Conservation (phyloP, 2,888 invertebrate genomes). For the Philonicus albiceps region DNA sequence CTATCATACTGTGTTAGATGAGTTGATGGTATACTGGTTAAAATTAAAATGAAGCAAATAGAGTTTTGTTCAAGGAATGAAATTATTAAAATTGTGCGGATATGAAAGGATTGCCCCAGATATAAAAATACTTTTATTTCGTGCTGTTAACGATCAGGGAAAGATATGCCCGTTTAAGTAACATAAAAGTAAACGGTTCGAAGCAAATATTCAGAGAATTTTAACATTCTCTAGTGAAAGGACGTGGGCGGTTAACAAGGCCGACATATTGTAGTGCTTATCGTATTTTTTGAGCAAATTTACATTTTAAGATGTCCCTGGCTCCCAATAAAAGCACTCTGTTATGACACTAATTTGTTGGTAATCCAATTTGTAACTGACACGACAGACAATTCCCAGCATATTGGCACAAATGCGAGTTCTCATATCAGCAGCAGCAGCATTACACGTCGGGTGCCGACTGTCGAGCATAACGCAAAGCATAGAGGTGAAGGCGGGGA, state of each 20-base stretch:
- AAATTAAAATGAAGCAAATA: neutral
- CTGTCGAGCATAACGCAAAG: neutral
- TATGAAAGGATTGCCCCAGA: neutral
- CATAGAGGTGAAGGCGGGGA: neutral
- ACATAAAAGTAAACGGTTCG: neutral
- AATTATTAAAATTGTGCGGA: neutral
- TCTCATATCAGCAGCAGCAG: neutral
- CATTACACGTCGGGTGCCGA: neutral
- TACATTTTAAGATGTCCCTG: neutral
- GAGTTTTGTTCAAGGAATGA: neutral
- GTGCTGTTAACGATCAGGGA: neutral
- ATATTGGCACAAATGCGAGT: slow-evolving; percentile 22
- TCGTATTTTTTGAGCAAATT: neutral
- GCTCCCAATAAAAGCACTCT: slow-evolving; percentile 19
- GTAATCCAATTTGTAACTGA: slow-evolving; percentile 41
- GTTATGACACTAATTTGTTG: slow-evolving; percentile 31
- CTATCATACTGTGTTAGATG: no score
- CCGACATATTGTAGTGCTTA: neutral
- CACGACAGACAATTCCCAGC: slow-evolving; percentile 33
- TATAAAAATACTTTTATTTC: neutral
- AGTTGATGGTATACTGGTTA: no score
- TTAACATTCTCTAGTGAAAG: neutral
- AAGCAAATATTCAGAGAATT: neutral
- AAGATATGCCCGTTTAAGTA: neutral
- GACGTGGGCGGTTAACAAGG: neutral